Evolutionary conservation across 2,888 invertebrate species (phyloP).

Genomic region (Fragum sueziense): DNA sequence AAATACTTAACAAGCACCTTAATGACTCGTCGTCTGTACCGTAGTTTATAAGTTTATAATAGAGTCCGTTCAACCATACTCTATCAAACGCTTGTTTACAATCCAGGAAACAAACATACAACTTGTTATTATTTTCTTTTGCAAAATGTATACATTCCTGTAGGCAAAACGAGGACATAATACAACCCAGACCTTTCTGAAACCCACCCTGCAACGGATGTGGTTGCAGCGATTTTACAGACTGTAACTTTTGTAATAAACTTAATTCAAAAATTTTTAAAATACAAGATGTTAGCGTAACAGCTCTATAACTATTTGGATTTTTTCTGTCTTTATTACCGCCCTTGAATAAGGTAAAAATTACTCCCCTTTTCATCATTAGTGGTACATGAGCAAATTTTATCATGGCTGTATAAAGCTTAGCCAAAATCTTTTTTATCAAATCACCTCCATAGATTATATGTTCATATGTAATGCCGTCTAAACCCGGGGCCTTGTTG

Average conservation of each 20-base stretch:
- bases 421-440: not conserved
- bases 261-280: constrained; percentile 19
- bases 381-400: not conserved
- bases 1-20: not conserved
- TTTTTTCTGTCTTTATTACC: constrained; percentile 10
- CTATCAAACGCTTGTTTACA: constrained; percentile 22
- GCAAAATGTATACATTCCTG: constrained; percentile 13
- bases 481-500: not conserved
- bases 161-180: constrained; percentile 10
- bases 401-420: not conserved
- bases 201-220: constrained; percentile 12
- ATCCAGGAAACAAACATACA: constrained; percentile 19
- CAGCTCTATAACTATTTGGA: constrained; percentile 24
- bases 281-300: constrained; percentile 16
- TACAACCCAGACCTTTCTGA: constrained; percentile 2
- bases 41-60: constrained; percentile 6
- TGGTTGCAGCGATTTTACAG: not conserved
- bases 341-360: constrained; percentile 15
- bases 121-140: constrained; percentile 13
- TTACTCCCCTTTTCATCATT: constrained; percentile 14
- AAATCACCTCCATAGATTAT: not conserved
- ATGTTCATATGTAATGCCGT: not conserved
- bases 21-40: not conserved
- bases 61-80: constrained; percentile 18
- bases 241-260: not conserved